Percentiles rank a stretch among this genome's conserved stretches.
Evolutionary conservation across 2,888 invertebrate genomes (phyloP).

Genomic region (Antheraea yamamai): DNA sequence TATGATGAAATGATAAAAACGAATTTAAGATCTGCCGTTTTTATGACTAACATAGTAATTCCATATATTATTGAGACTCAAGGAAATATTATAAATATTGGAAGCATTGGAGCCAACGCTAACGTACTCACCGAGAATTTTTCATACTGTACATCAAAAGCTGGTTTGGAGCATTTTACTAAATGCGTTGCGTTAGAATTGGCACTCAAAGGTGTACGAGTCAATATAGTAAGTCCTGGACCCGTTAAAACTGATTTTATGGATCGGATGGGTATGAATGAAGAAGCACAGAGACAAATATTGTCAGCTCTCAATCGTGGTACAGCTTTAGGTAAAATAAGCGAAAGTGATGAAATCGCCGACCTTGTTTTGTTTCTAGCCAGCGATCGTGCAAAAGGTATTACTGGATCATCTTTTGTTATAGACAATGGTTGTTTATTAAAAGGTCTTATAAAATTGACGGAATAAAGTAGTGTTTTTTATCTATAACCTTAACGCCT

Average conservation of each 20-base stretch:
- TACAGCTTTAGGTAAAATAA: conserved; percentile 31
- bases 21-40: conserved; percentile 39
- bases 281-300: not conserved
- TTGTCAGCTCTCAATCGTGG: not conserved
- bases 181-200: conserved; percentile 85
- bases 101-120: conserved; percentile 22
- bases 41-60: conserved; percentile 36
- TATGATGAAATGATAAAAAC: conserved; percentile 39
- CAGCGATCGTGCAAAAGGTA: conserved; percentile 41
- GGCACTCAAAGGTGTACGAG: conserved; percentile 81
- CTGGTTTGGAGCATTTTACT: conserved; percentile 88
- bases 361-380: conserved; percentile 42
- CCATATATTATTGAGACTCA: conserved; percentile 39
- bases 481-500: not conserved
- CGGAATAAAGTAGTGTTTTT: not conserved
- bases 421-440: conserved; percentile 15
- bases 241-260: conserved; percentile 76
- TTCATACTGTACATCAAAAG: conserved; percentile 86
- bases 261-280: not conserved
- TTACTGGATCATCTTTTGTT: conserved; percentile 36
- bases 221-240: conserved; percentile 88
- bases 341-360: conserved; percentile 47
- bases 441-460: conserved; percentile 3
- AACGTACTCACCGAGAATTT: conserved; percentile 8
- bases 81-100: conserved; percentile 36